phyloP scores from a whole-genome alignment of 1,140 invertebrate genomes.

The Anastatus disparis region DNA sequence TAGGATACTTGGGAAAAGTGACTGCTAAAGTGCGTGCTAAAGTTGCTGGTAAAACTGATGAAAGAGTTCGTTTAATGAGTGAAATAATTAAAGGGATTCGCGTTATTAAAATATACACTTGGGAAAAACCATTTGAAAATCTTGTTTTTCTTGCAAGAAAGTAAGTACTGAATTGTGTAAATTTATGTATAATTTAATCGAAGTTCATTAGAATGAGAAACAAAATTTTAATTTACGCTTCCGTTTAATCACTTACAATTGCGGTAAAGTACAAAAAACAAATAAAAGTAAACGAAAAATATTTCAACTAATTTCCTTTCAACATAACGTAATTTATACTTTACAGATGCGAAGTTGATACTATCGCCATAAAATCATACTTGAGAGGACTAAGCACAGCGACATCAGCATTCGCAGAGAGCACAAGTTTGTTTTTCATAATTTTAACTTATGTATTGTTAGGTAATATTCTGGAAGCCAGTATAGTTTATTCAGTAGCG shows the following conservation, averaged over 20 bases:
- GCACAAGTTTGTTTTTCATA: conserved; percentile 78
- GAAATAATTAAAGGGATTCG: conserved; percentile 73
- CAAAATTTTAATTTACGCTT: too few species aligned
- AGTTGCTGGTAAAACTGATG: conserved; percentile 69
- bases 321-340: too few species aligned
- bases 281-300: too few species aligned
- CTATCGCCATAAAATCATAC: conserved; percentile 75
- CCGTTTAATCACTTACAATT: too few species aligned
- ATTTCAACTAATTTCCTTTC: too few species aligned
- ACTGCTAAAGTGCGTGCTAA: conserved; percentile 57
- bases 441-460: conserved; percentile 75
- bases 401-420: conserved; percentile 74
- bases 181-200: neutral
- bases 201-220: too few species aligned
- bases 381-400: conserved; percentile 77
- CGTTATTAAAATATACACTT: conserved; percentile 85
- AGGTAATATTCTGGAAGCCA: conserved; percentile 72
- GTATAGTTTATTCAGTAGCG: conserved; percentile 78
- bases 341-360: conserved; percentile 73
- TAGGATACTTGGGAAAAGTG: neutral
- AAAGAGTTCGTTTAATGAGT: conserved; percentile 72
- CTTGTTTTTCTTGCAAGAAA: conserved; percentile 65
- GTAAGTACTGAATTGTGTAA: neutral
- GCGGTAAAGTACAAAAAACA: too few species aligned
- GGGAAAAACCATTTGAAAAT: conserved; percentile 81